phyloP scores from a whole-genome alignment of 2,888 invertebrate genomes.

The Hypomecis atomaria region DNA sequence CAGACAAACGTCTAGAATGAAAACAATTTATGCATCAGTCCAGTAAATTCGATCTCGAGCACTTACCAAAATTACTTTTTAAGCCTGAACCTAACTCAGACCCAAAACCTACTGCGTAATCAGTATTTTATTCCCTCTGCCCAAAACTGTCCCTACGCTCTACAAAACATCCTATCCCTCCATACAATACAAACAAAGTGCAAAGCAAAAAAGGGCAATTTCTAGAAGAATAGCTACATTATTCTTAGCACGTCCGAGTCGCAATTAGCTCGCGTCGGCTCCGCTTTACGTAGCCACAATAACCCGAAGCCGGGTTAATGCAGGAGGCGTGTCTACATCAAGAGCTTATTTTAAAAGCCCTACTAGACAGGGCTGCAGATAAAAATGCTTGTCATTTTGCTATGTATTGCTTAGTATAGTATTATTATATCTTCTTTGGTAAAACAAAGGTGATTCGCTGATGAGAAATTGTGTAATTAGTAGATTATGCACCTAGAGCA shows the following conservation, averaged over 20 bases:
- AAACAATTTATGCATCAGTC: too few species aligned
- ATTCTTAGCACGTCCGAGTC: slow-evolving; percentile 65
- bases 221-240: slow-evolving; percentile 55
- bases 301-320: slow-evolving; percentile 59
- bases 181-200: slow-evolving; percentile 35
- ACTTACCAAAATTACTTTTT: too few species aligned
- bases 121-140: neutral
- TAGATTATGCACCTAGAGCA: too few species aligned
- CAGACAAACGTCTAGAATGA: too few species aligned
- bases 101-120: too few species aligned
- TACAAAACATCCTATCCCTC: slow-evolving; percentile 18
- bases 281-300: slow-evolving; percentile 61
- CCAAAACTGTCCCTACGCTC: neutral
- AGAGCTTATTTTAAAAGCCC: slow-evolving; percentile 58
- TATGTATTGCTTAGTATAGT: slow-evolving; percentile 22
- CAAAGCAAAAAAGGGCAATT: slow-evolving; percentile 46
- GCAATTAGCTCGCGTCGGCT: slow-evolving; percentile 64
- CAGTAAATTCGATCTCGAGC: too few species aligned
- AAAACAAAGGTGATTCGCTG: slow-evolving; percentile 21
- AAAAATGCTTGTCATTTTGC: slow-evolving; percentile 2
- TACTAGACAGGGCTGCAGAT: slow-evolving; percentile 14
- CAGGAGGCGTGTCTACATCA: slow-evolving; percentile 66
- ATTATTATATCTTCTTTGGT: too few species aligned
- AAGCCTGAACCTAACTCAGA: too few species aligned
- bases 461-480: too few species aligned